Evolutionary conservation across 2,113 vertebrate species (phyloP).

Genomic region (Rhea americana): DNA sequence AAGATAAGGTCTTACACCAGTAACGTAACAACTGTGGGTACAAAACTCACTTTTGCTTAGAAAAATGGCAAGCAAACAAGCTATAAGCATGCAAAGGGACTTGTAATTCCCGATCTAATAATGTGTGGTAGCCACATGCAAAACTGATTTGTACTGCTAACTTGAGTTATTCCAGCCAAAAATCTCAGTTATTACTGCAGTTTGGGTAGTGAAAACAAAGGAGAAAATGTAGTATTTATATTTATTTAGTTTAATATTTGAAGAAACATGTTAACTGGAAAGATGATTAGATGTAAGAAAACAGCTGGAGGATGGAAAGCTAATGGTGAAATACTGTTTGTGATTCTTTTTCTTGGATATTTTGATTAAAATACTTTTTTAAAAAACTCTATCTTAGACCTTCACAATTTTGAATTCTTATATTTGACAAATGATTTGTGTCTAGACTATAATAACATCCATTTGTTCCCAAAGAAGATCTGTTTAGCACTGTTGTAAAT

Average conservation of each 20-base stretch:
- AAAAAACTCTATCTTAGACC: too few relatives aligned
- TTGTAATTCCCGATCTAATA: slow-evolving; percentile 45
- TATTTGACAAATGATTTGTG: neutral
- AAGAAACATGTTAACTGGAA: slow-evolving; percentile 27
- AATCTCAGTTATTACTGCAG: neutral
- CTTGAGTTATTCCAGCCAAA: neutral
- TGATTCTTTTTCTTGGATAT: neutral
- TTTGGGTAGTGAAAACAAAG: neutral
- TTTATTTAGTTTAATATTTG: neutral
- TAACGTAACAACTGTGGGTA: slow-evolving; percentile 57
- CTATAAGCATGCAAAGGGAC: slow-evolving; percentile 3
- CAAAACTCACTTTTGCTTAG: slow-evolving; percentile 42
- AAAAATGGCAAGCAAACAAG: slow-evolving; percentile 50
- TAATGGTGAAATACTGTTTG: slow-evolving; percentile 28
- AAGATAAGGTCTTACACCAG: slow-evolving; percentile 22
- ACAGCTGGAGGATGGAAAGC: neutral
- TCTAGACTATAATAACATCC: too few relatives aligned
- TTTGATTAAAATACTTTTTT: neutral
- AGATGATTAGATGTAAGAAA: neutral
- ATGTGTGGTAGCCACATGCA: neutral
- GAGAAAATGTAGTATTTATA: neutral
- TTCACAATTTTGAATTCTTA: neutral
- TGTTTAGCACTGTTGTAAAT: neutral
- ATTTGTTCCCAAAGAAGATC: neutral
- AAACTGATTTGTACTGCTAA: neutral